Evolutionary conservation across 2,888 invertebrate species (phyloP), one percentile per base, ranked within the genome.

Genomic region (Bellardia bayeri): DNA sequence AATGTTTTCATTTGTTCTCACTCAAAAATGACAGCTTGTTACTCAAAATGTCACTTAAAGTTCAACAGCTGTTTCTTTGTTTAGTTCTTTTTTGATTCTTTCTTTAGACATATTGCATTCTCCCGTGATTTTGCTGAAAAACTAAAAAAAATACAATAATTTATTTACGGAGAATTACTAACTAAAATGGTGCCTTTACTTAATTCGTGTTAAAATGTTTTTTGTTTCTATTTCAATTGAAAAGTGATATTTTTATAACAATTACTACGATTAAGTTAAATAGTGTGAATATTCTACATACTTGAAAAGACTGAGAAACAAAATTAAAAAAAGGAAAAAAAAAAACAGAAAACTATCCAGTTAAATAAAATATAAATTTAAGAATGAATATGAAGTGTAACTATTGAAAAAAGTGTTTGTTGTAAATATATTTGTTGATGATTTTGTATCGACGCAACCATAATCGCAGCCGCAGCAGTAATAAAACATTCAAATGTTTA

Each of bases 1-100:
- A 1, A 6, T 61, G 6, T 33, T 61, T 56, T 30, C 3, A 61
- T 33, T 68, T 69, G 8, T 45, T n/a, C 45, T 3, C 5, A 56
- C 63, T 40, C n/a, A 23, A 23, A 58, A 14, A 1, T 23, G 3
- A 30, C 4, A 81, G n/a, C 30, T 54, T 30, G n/a, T 56, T 82
- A 63, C 11, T 71, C 16, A 13, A 72, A 72, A 51, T 33, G 14
- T 61, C 33, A 84, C 6, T 64, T 75, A 63, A 14, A 30, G 51
- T 56, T 54, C 13, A 75, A 76, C 88, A 88, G 85, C 85, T 88
- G 88, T 80, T 82, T 88, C 85, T 88, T 87, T 87, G 87, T 87
- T 87, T 85, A 85, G 85, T 87, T 85, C 45, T 45, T 85, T 85
- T 82, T 74, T 13, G 37, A 37, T 64, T 56, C 63, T 63, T 37